Evolutionary conservation across 1,140 invertebrate genomes (phyloP), one percentile per base, ranked within the genome.

Genomic region (Nylanderia fulva): DNA sequence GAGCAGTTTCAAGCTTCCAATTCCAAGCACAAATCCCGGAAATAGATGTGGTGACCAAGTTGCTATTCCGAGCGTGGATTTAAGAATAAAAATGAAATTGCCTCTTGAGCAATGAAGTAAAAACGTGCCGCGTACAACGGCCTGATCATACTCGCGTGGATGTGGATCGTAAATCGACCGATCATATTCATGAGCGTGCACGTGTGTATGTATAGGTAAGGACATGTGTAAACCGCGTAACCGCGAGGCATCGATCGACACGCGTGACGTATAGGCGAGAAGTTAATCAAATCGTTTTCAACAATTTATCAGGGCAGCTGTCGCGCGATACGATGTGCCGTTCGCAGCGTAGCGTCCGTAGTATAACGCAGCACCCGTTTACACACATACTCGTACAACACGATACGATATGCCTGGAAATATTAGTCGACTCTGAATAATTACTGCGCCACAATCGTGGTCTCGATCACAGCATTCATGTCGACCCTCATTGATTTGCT

Each of bases 281-380:
- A 89, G 90, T 90, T 87, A 87, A 91, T 91, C 87, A 87, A 90
- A 89, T 86, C 83, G 87, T 90, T 90, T 89, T 86, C 85, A 84
- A 27, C 85, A 68, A 90, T 90, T 89, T 89, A 87, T 90, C 84
- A 85, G 58, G 21, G 24, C n/a, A 42, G 13, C 58, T 24, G 61
- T 69, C 63, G 54, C 36, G 29, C 61, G 56, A 52, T 64, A 75
- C 39, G 27, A 75, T 13, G 42, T 60, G 24, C 79, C 52, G n/a
- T 42, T 58, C 68, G 36, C 60, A 27, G 63, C 15, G 15, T 48
- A 48, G 33, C 13, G 11, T 21, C n/a, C 9, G 48, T 27, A n/a
- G 42, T 8, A n/a, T n/a, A 54, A 13, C 15, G 36, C 61, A 4
- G 3, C 72, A 27, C 33, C 6, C 52, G 60, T 58, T 45, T 71